Evolutionary conservation across 2,797 vertebrate species (phyloP), one percentile per base, ranked within the genome.

Genomic region (Tympanoctomys barrerae): DNA sequence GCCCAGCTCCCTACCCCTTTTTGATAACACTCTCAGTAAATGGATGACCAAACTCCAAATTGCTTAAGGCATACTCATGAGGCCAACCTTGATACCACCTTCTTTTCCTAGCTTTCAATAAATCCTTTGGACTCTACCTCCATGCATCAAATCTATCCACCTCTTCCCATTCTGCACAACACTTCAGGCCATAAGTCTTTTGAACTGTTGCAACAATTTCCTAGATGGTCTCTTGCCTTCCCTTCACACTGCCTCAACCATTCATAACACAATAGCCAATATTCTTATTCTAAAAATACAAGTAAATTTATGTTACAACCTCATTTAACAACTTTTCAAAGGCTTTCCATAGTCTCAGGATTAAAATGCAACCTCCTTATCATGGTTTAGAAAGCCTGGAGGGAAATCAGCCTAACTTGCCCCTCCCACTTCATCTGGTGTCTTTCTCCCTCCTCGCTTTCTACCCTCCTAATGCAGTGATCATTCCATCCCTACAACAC

Each of bases 201-300:
- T 79, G 36, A 91, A 83, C 8, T 4, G 61, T 36, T 85, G 0
- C 31, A 70, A 59, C 10, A 90, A 14, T 70, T 87, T 79, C 95
- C 95, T 95, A 81, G 93, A 59, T 83, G 66, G 42, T 89, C 26
- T 79, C 71, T 46, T 90, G 94, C 31, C 66, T 92, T 90, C 42
- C 95, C 77, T 82, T 64, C 88, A 75, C 4, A 70, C 2, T 26
- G 57, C 26, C n/a, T 91, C 71, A 5, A 87, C 54, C 26, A 94
- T 66, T 77, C 24, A 86, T 21, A 21, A 68, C 18, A 81, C 21
- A 52, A 33, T 10, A 77, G 64, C 46, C 61, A 75, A 90, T 70
- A 81, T 54, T 94, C 68, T 33, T 77, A 88, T 79, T 90, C 92
- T 88, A 81, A 36, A 64, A 85, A 79, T 8, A 0, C 54, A 90